phyloP scores from a whole-genome alignment of 2,797 vertebrate genomes.

The Sebastes trivittatus region DNA sequence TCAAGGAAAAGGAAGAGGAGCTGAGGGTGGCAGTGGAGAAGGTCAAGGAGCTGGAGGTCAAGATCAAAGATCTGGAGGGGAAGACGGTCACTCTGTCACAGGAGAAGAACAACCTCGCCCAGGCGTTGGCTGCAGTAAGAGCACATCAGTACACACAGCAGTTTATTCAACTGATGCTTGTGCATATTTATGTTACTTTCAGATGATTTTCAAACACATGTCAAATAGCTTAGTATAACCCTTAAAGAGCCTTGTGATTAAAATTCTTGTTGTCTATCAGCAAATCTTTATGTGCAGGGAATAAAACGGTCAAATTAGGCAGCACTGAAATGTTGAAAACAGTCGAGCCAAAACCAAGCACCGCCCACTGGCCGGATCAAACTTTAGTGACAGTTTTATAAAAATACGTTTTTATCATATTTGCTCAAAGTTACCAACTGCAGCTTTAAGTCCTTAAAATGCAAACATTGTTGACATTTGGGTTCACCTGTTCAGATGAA shows the following conservation, averaged over 20 bases:
- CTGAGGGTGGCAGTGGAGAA: constrained; percentile 74
- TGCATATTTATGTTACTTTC: not conserved
- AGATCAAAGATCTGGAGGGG: constrained; percentile 78
- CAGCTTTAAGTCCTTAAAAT: not conserved
- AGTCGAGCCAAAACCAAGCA: no score
- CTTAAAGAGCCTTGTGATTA: not conserved
- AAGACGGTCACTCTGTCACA: constrained; percentile 77
- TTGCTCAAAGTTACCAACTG: no score
- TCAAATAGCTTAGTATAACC: not conserved
- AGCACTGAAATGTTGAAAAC: no score
- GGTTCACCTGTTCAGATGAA: no score
- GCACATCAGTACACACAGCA: not conserved
- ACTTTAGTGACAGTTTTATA: no score
- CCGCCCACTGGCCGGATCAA: no score
- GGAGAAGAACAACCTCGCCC: constrained; percentile 79
- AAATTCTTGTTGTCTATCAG: not conserved
- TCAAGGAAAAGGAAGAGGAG: constrained; percentile 79
- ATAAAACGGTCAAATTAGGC: not conserved
- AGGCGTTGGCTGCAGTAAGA: constrained; percentile 73
- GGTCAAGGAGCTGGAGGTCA: constrained; percentile 64
- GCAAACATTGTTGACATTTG: not conserved
- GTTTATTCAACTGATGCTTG: not conserved
- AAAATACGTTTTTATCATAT: no score
- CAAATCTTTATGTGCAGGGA: not conserved
- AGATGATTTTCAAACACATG: not conserved